Percentiles rank a stretch among this genome's conserved stretches.
Evolutionary conservation across 2,113 vertebrate species (phyloP).

Genomic region (Scytalopus superciliaris): DNA sequence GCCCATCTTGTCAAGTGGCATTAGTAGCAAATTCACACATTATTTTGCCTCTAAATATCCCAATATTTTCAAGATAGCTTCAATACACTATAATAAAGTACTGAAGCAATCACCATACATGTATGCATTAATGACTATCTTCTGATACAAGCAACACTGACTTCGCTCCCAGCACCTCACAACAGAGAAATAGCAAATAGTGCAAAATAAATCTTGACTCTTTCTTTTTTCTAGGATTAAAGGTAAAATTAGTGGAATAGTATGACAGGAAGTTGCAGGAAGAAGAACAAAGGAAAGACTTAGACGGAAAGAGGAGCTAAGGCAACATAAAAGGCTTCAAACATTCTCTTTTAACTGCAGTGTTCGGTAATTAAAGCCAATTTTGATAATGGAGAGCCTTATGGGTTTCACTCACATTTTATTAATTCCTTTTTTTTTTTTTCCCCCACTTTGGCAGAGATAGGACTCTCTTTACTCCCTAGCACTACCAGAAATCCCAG

Average conservation of each 20-base stretch:
- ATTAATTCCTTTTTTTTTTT: background rate
- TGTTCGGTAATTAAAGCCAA: conserved; percentile 7
- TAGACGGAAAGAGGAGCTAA: background rate
- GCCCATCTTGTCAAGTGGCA: background rate
- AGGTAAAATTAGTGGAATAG: background rate
- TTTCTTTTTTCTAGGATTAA: background rate
- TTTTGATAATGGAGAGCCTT: background rate
- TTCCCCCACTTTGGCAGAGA: background rate
- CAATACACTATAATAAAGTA: background rate
- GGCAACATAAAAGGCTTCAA: background rate
- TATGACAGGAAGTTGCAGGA: background rate
- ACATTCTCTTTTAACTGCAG: background rate
- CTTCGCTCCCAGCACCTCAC: background rate
- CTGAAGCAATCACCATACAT: background rate
- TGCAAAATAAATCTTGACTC: background rate
- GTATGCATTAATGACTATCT: background rate
- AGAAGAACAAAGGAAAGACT: background rate
- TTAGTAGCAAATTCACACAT: background rate
- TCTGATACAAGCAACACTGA: background rate
- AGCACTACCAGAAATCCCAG: background rate
- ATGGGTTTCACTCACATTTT: background rate
- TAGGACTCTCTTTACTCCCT: background rate
- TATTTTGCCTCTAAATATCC: background rate
- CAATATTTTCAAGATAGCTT: background rate
- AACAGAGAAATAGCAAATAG: background rate